Percentiles rank a stretch among this genome's conserved stretches.
phyloP scores from a whole-genome alignment of 2,113 vertebrate species.

The Lanius ludovicianus region DNA sequence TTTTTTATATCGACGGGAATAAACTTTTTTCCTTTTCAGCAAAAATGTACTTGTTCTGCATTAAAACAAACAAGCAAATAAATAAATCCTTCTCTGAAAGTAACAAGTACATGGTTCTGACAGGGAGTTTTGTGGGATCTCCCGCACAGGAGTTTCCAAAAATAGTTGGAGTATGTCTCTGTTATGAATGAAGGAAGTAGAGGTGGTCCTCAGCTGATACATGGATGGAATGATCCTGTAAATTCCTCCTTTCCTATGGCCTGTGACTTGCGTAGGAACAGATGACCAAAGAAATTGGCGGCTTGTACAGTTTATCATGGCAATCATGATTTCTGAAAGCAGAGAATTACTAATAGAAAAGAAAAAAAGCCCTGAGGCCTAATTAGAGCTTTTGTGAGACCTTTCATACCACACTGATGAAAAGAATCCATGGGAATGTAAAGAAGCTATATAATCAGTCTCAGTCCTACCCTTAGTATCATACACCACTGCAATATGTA shows the following conservation, averaged over 20 bases:
- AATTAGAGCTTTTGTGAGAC: not conserved
- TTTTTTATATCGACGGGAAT: not conserved
- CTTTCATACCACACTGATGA: not conserved
- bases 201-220: not conserved
- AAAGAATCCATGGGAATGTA: not conserved
- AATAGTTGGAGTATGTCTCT: not conserved
- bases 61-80: not conserved
- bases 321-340: not conserved
- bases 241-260: not conserved
- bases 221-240: not conserved
- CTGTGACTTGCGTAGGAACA: not conserved
- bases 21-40: not conserved
- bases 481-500: not conserved
- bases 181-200: not conserved
- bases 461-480: not conserved
- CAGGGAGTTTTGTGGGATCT: not conserved
- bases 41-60: not conserved
- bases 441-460: not conserved
- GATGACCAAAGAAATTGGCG: not conserved
- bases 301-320: not conserved
- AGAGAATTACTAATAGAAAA: not conserved
- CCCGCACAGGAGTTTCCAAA: not conserved
- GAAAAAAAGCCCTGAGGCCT: not conserved
- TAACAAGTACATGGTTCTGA: not conserved
- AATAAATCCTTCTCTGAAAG: not conserved